Percentiles rank a stretch among this genome's conserved stretches.
Evolutionary conservation across 1,140 invertebrate species (phyloP).

Genomic region (Octopus bimaculoides): DNA sequence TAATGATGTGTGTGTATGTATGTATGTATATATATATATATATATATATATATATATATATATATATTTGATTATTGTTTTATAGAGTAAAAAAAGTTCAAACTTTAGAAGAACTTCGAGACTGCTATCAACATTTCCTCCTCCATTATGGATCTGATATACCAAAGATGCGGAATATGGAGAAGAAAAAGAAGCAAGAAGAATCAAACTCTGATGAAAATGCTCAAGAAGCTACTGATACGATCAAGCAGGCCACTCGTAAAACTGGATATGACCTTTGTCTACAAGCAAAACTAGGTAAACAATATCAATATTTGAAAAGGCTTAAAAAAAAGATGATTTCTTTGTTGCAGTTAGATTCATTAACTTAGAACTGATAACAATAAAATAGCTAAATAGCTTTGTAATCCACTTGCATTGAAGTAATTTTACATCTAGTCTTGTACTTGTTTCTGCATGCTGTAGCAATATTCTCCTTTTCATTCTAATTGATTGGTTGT

Average conservation of each 20-base stretch:
- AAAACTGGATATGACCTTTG: slow-evolving; percentile 86
- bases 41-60: too few species aligned
- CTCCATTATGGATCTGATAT: slow-evolving; percentile 88
- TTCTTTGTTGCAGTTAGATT: too few species aligned
- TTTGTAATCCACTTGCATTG: too few species aligned
- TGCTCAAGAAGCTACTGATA: slow-evolving; percentile 61
- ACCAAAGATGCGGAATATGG: slow-evolving; percentile 77
- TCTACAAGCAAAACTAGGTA: slow-evolving; percentile 77
- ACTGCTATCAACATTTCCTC: slow-evolving; percentile 90
- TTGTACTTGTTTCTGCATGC: too few species aligned
- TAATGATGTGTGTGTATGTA: too few species aligned
- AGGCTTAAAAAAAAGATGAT: too few species aligned
- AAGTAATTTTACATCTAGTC: too few species aligned
- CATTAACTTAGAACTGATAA: too few species aligned
- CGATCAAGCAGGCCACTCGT: slow-evolving; percentile 79
- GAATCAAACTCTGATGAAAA: slow-evolving; percentile 35
- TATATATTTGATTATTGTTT: slow-evolving; percentile 11
- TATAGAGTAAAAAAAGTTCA: slow-evolving; percentile 67
- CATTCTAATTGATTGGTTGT: too few species aligned
- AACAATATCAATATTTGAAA: too few species aligned
- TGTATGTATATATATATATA: not conserved
- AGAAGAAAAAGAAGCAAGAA: slow-evolving; percentile 57
- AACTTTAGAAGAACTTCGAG: slow-evolving; percentile 86
- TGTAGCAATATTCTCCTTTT: too few species aligned
- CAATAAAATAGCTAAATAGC: too few species aligned